Conservation (phyloP, 2,113 vertebrate species). For the Peromyscus californicus region DNA sequence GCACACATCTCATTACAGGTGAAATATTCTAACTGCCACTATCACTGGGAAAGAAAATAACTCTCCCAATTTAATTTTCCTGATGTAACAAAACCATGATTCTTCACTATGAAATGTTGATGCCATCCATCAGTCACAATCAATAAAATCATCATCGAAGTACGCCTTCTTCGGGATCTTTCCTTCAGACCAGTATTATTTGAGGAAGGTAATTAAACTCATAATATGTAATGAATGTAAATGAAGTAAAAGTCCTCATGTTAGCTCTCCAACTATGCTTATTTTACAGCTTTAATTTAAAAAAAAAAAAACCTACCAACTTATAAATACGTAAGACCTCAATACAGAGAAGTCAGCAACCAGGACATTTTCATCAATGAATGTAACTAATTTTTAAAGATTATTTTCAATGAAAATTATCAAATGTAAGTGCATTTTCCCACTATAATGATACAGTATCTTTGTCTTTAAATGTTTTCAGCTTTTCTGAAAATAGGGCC, state of each 20-base stretch:
- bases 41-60: constrained; percentile 95
- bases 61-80: constrained; percentile 95
- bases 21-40: constrained; percentile 97
- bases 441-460: constrained; percentile 80
- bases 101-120: constrained; percentile 94
- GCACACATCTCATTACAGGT: constrained; percentile 97
- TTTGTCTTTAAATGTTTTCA: constrained; percentile 75
- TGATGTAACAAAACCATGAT: constrained; percentile 95
- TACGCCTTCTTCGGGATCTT: constrained; percentile 88
- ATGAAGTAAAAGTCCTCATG: constrained; percentile 89
- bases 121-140: constrained; percentile 94
- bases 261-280: constrained; percentile 88
- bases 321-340: constrained; percentile 84
- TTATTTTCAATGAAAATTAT: neutral
- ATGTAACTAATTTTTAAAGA: constrained; percentile 84
- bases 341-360: constrained; percentile 81
- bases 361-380: constrained; percentile 85
- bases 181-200: constrained; percentile 88
- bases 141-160: constrained; percentile 92
- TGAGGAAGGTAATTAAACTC: constrained; percentile 92
- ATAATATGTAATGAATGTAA: constrained; percentile 93
- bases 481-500: constrained; percentile 69
- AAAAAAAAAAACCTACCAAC: constrained; percentile 82
- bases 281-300: constrained; percentile 89
- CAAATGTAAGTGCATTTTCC: constrained; percentile 82